Evolutionary conservation across 1,140 invertebrate genomes (phyloP), one percentile per base, ranked within the genome.

Genomic region (Onthophagus taurus): DNA sequence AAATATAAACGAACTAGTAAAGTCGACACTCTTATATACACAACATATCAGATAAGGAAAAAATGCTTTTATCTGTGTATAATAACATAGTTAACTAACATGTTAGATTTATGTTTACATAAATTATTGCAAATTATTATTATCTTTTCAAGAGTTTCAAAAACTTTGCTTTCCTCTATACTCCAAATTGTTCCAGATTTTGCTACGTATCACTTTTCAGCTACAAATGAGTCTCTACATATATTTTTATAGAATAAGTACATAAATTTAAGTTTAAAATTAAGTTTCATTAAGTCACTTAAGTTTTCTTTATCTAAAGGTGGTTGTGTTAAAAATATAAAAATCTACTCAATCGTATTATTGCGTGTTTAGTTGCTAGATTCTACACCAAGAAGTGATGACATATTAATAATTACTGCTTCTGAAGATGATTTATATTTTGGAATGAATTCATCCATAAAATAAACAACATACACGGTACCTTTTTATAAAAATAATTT

Each of bases 291-390:
- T n/a, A n/a, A n/a, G n/a, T n/a, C n/a, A n/a, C n/a, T n/a, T n/a
- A n/a, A n/a, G n/a, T 53, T 58, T 29, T 66, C 57, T 20, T 52
- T 58, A n/a, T 63, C 57, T 42, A 54, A 17, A 20, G 24, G 20
- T 72, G 29, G n/a, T n/a, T n/a, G n/a, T n/a, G n/a, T n/a, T n/a
- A n/a, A n/a, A n/a, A n/a, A n/a, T n/a, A 72, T n/a, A n/a, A 61
- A 3, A 70, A 70, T 14, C 65, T 67, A 0, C 71, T 72, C 31
- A 75, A 69, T 19, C 70, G 70, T 18, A 74, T 61, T 5, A 75
- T 67, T 7, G 71, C 80, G 50, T 76, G 73, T 53, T 85, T 85
- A 1, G 79, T 81, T 2, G 76, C 78, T 2, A 69, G 72, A 66
- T 42, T 65, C 64, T 34, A 77, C 61, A 16, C 78, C 77, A 39